These are phyloP conservation scores for Eristalinus sepulchralis DNA, from an alignment of 2,888 invertebrate species.

Conservation along the genomic window DNA sequence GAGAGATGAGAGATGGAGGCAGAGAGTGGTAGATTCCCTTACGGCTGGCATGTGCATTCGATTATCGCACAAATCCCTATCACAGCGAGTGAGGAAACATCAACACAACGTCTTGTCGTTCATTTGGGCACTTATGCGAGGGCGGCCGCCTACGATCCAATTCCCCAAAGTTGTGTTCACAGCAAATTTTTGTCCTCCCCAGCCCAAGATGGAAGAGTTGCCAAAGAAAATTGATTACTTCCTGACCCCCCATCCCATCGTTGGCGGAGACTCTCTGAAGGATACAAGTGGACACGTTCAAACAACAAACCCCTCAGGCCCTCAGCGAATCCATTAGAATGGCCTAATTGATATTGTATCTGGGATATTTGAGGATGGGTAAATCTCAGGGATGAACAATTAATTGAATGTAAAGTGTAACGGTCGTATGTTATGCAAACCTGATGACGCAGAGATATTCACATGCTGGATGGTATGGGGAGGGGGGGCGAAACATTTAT, in stretches of 20 bases:
- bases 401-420: constrained; percentile 15
- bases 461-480: background rate
- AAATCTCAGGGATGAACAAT: constrained; percentile 20
- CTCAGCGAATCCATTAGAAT: constrained; percentile 22
- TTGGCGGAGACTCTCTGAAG: background rate
- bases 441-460: background rate
- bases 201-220: constrained; percentile 11
- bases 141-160: constrained; percentile 15
- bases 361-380: background rate
- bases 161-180: constrained; percentile 55
- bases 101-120: background rate
- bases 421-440: background rate
- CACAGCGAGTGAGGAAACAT: constrained; percentile 2
- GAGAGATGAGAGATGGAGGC: background rate
- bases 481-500: background rate
- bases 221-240: constrained; percentile 59
- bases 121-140: constrained; percentile 9
- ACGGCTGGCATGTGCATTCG: constrained; percentile 6
- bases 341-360: constrained; percentile 28
- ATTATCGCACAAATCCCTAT: constrained; percentile 17
- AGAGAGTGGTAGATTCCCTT: background rate
- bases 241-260: background rate
- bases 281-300: background rate
- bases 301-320: background rate
- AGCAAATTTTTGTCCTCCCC: constrained; percentile 3